Conservation (phyloP, 2,113 vertebrate genomes). For the Calyptommatus sinebrachiatus region DNA sequence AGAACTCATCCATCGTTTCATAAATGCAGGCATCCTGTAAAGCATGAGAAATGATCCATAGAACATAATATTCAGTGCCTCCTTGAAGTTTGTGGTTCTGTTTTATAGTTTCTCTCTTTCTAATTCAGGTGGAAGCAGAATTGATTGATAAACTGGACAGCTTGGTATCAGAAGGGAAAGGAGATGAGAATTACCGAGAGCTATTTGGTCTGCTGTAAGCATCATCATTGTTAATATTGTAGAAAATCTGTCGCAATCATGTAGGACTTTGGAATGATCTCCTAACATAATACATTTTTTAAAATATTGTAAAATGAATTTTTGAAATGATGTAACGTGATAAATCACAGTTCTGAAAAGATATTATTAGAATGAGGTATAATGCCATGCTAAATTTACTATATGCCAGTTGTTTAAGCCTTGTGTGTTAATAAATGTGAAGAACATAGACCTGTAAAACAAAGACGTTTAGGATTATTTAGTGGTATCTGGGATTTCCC, state of each 20-base stretch:
- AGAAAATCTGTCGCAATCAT: neutral
- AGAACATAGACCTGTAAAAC: neutral
- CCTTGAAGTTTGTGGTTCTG: neutral
- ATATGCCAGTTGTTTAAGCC: slow-evolving; percentile 10
- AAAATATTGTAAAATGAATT: neutral
- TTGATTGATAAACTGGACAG: slow-evolving; percentile 96
- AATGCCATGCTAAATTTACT: slow-evolving; percentile 7
- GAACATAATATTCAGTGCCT: neutral
- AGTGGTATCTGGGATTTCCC: neutral
- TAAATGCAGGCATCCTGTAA: slow-evolving; percentile 12
- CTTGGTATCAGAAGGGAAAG: slow-evolving; percentile 94
- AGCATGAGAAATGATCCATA: slow-evolving; percentile 19
- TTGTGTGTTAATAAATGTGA: neutral
- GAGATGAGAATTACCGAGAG: slow-evolving; percentile 95
- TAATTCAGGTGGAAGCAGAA: slow-evolving; percentile 89
- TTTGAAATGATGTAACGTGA: neutral
- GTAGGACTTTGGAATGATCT: neutral
- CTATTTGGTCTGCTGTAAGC: slow-evolving; percentile 96
- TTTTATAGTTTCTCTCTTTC: slow-evolving; percentile 33
- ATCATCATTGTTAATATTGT: neutral
- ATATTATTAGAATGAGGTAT: neutral
- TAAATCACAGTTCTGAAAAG: neutral
- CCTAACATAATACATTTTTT: neutral
- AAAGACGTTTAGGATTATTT: neutral
- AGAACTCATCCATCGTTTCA: neutral